Percentiles rank a stretch among this genome's conserved stretches.
These are phyloP conservation scores for Anabacerthia variegaticeps DNA, from an alignment of 2,797 vertebrate species.

Conservation along the genomic window DNA sequence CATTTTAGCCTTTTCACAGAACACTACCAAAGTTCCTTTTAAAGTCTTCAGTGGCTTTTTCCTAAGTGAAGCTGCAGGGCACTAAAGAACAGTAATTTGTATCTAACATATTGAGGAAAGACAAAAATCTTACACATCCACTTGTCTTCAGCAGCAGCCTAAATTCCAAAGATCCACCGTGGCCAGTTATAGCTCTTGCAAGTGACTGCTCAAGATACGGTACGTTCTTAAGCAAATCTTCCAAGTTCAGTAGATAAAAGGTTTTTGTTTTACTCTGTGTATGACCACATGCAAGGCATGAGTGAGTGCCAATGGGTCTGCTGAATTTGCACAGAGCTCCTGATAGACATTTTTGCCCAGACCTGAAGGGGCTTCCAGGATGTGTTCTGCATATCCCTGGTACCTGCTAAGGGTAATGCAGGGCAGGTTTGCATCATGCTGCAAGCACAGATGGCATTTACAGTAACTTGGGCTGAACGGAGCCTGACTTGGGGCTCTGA, in stretches of 20 bases:
- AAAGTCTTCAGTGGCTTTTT: neutral
- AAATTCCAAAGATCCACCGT: constrained; percentile 46
- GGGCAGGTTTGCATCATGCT: neutral
- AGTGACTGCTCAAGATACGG: constrained; percentile 71
- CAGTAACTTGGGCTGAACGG: neutral
- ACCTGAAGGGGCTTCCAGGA: neutral
- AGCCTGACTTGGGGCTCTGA: neutral
- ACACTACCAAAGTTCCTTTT: neutral
- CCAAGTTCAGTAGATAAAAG: neutral
- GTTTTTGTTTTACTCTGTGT: neutral
- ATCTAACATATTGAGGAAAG: neutral
- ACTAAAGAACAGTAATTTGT: neutral
- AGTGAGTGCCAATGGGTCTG: neutral
- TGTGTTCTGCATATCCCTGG: rapidly evolving
- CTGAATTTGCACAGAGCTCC: neutral
- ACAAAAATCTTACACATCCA: neutral
- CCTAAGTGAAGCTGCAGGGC: neutral
- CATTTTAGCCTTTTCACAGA: neutral
- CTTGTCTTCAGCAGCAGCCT: constrained; percentile 47
- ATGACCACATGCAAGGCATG: neutral
- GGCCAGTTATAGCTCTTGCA: constrained; percentile 70
- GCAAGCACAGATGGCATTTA: neutral
- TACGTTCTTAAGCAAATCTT: constrained; percentile 42
- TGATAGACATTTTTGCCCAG: neutral
- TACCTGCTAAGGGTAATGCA: neutral